These are phyloP conservation scores for Eupithecia subumbrata DNA, from an alignment of 2,888 invertebrate species.

Conservation along the genomic window DNA sequence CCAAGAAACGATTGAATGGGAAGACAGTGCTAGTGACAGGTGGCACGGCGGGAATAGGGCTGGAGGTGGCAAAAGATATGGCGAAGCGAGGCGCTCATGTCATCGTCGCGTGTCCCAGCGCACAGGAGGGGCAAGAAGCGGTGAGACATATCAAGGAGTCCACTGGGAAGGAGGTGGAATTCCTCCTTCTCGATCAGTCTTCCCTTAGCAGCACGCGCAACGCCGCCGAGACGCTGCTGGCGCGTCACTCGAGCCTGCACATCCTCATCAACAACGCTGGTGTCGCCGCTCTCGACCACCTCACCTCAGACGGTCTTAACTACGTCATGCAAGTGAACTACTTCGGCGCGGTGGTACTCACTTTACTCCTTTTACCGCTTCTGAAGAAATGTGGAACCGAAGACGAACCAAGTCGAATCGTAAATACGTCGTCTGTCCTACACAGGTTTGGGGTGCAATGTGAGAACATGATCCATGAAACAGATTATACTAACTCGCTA, in stretches of 20 bases:
- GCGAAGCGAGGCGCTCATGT: constrained; percentile 64
- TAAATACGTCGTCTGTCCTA: constrained; percentile 89
- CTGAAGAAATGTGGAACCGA: constrained; percentile 81
- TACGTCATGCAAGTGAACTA: too few species aligned
- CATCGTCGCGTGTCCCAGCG: too few species aligned
- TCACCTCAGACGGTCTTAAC: too few species aligned
- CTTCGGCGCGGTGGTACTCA: constrained; percentile 94
- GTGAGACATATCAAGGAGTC: too few species aligned
- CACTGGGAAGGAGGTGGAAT: too few species aligned
- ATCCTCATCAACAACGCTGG: too few species aligned
- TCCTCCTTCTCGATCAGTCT: too few species aligned
- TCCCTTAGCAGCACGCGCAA: too few species aligned
- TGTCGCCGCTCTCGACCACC: too few species aligned
- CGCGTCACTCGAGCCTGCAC: too few species aligned
- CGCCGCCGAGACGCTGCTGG: too few species aligned
- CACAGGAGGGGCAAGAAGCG: too few species aligned
- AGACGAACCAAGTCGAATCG: constrained; percentile 87
- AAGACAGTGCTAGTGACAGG: constrained; percentile 64
- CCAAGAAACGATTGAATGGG: constrained; percentile 52
- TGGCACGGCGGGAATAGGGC: constrained; percentile 67
- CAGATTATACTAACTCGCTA: neutral
- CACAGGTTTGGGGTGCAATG: constrained; percentile 81
- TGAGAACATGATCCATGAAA: neutral
- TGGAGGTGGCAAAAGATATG: constrained; percentile 63
- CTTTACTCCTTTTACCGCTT: constrained; percentile 92